A percentile compares a stretch with the other conserved stretches of the same genome.
These are phyloP conservation scores for Pogonomyrmex californicus DNA, from an alignment of 1,140 invertebrate species.

Conservation along the genomic window DNA sequence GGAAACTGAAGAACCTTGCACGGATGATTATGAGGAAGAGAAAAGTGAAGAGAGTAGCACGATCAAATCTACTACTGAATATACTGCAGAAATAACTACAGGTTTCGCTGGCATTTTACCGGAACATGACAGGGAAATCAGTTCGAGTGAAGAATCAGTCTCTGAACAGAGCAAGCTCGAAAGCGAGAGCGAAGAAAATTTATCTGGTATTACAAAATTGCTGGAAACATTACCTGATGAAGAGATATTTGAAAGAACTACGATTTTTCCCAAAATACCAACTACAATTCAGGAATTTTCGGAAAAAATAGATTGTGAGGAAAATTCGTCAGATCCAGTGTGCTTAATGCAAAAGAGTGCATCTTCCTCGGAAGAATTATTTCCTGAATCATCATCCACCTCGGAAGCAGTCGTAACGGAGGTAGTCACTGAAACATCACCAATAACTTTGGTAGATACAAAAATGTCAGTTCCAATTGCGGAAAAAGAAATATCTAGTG, in stretches of 20 bases:
- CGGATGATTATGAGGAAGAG: slow-evolving; percentile 23
- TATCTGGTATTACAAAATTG: not conserved
- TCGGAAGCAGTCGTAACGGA: not conserved
- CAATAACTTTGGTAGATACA: too few species aligned
- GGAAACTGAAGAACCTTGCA: slow-evolving; percentile 42
- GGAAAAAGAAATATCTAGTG: not conserved
- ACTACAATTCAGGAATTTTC: not conserved
- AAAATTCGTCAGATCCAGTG: slow-evolving; percentile 11
- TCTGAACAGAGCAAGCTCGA: not conserved
- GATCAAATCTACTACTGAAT: not conserved
- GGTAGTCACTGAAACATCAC: not conserved
- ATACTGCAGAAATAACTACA: not conserved
- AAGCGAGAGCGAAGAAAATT: not conserved
- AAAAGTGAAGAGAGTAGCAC: not conserved
- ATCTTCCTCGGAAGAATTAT: not conserved
- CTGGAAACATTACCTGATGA: not conserved
- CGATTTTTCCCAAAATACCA: not conserved
- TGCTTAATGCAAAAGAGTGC: not conserved
- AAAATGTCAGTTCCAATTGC: not conserved
- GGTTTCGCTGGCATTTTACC: too few species aligned
- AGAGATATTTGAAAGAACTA: not conserved
- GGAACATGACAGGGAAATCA: not conserved
- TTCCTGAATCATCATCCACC: not conserved
- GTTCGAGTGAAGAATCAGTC: not conserved
- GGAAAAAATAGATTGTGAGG: not conserved